A percentile compares a stretch with the other conserved stretches of the same genome.
Evolutionary conservation across 1,140 invertebrate species (phyloP).

Genomic region (Caenorhabditis tropicalis): DNA sequence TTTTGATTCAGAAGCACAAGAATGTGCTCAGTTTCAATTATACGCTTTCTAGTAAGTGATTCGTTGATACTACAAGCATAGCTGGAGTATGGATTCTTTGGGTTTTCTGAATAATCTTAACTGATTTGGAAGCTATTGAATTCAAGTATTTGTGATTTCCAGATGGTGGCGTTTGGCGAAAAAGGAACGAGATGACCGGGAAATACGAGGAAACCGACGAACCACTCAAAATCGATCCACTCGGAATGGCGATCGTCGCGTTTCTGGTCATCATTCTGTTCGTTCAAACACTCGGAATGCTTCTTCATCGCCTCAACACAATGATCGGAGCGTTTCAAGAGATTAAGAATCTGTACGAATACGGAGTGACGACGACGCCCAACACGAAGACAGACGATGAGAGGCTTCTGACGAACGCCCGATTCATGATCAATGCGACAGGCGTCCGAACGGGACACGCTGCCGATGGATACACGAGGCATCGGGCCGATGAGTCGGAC

Average conservation of each 20-base stretch:
- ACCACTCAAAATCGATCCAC: slow-evolving; percentile 73
- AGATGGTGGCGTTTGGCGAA: slow-evolving; percentile 67
- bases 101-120: too few species aligned
- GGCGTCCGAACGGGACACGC: slow-evolving; percentile 53
- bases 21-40: slow-evolving; percentile 71
- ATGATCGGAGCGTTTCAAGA: slow-evolving; percentile 69
- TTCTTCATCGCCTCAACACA: slow-evolving; percentile 74
- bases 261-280: slow-evolving; percentile 74
- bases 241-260: slow-evolving; percentile 74
- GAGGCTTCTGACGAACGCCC: slow-evolving; percentile 63
- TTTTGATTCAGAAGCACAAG: slow-evolving; percentile 73
- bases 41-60: slow-evolving; percentile 63
- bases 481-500: slow-evolving; percentile 40
- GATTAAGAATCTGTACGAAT: slow-evolving; percentile 60
- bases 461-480: slow-evolving; percentile 62
- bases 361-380: slow-evolving; percentile 9
- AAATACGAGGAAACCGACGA: slow-evolving; percentile 66
- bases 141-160: too few species aligned
- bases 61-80: too few species aligned
- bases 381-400: slow-evolving; percentile 55
- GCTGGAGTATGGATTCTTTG: too few species aligned
- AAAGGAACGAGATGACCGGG: slow-evolving; percentile 68
- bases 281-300: slow-evolving; percentile 74
- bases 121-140: too few species aligned
- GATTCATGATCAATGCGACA: slow-evolving; percentile 63